phyloP scores from a whole-genome alignment of 30 jellyfish, hydroid and myxozoan genomes.

The Clytia hemisphaerica region DNA sequence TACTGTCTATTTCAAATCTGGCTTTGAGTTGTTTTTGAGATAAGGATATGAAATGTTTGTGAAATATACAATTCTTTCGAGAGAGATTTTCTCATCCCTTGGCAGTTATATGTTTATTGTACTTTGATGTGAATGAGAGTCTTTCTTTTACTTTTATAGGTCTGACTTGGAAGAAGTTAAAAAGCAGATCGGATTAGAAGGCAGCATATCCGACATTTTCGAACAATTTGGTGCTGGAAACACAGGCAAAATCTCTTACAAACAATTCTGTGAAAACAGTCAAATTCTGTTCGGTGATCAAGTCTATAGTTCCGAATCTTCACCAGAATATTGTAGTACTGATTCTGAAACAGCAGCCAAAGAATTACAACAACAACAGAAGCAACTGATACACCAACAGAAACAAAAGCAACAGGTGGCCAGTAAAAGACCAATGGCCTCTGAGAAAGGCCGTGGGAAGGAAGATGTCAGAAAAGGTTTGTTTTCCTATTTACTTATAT shows the following conservation, averaged over 20 bases:
- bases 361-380: background rate
- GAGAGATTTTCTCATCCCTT: background rate
- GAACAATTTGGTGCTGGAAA: slow-evolving; percentile 89
- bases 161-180: slow-evolving; percentile 96
- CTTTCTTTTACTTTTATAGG: slow-evolving; percentile 17
- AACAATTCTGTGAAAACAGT: slow-evolving; percentile 61
- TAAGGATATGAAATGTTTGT: too few relatives aligned
- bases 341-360: slow-evolving; percentile 33
- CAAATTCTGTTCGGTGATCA: slow-evolving; percentile 47
- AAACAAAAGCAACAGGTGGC: too few relatives aligned
- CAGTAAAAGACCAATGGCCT: too few relatives aligned
- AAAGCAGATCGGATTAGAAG: slow-evolving; percentile 79
- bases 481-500: too few relatives aligned
- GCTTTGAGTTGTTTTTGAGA: too few relatives aligned
- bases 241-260: slow-evolving; percentile 74
- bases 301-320: slow-evolving; percentile 86
- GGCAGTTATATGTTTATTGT: too few relatives aligned
- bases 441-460: too few relatives aligned
- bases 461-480: too few relatives aligned
- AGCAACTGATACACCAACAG: background rate
- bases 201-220: slow-evolving; percentile 67
- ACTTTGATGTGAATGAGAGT: too few relatives aligned
- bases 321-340: slow-evolving; percentile 50
- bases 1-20: too few relatives aligned
- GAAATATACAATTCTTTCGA: too few relatives aligned